phyloP scores from a whole-genome alignment of 2,888 invertebrate genomes.

The Lissonota sp. region DNA sequence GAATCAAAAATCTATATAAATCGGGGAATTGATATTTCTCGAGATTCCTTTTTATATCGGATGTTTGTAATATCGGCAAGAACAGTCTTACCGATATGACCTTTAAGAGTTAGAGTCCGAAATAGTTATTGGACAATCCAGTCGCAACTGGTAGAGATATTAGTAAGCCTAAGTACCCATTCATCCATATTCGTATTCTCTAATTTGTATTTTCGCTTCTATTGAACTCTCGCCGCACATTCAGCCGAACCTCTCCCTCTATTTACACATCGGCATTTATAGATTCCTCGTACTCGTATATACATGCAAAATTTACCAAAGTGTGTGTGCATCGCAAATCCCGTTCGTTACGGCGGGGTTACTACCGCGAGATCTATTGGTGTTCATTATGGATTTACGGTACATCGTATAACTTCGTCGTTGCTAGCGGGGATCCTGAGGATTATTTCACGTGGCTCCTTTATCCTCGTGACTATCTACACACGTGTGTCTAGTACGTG shows the following conservation, averaged over 20 bases:
- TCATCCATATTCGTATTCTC: constrained; percentile 35
- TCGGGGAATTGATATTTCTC: too few species aligned
- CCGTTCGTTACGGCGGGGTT: constrained; percentile 74
- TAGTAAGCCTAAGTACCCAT: neutral
- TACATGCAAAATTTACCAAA: constrained; percentile 1
- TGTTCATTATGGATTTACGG: constrained; percentile 72
- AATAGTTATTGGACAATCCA: too few species aligned
- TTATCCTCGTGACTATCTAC: constrained; percentile 25
- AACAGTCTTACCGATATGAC: too few species aligned
- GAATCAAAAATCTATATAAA: constrained; percentile 9
- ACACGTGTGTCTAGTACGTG: neutral
- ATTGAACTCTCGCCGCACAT: constrained; percentile 6
- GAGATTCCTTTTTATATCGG: too few species aligned
- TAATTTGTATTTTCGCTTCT: constrained; percentile 28
- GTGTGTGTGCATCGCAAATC: constrained; percentile 68
- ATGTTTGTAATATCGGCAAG: too few species aligned
- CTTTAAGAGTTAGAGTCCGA: too few species aligned
- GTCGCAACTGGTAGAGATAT: too few species aligned
- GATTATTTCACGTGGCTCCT: constrained; percentile 60
- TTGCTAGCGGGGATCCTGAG: constrained; percentile 57
- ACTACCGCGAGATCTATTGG: constrained; percentile 73
- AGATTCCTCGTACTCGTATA: constrained; percentile 5
- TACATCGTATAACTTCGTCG: constrained; percentile 65
- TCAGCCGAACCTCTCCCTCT: constrained; percentile 37
- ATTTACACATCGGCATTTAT: constrained; percentile 11